Base-by-base conservation (phyloP, 2,888 invertebrate species). In the Ferdinandea cuprea region DNA sequence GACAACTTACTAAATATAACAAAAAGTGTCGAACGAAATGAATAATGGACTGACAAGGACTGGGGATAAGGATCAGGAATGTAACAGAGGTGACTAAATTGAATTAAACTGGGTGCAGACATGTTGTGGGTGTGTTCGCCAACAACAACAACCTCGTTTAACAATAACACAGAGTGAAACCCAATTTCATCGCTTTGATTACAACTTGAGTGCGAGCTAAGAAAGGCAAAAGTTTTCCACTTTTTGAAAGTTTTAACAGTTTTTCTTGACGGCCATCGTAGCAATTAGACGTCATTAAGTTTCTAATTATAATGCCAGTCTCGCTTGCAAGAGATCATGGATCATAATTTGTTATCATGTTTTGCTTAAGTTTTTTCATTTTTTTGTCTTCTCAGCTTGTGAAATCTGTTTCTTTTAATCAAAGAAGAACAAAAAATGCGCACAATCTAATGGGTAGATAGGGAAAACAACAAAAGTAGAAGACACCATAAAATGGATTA, bases 261-360 rank as follows among this genome's bases (percentile, higher is more conserved):
- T 68, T 30, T 17, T 52, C n/a, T 44, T n/a, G 13, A 46, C 44
- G 30, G 17, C 46, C 35, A 21, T 9, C 9, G 7, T 21, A 32
- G 58, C 48, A 69, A 58, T 69, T 56, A 69, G 69, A 58, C 35
- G 69, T 58, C 69, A 58, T 69, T 69, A 69, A 58, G 37, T 56
- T 48, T 69, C 37, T 69, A 69, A 58, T 69, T 69, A 56, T 69
- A 69, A 58, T 56, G 35, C 69, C 48, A 37, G 46, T 46, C 28
- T 35, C 28, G 21, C 37, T 48, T 7, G 35, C 69, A 13, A 58
- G 37, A 69, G 58, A 69, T 69, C 69, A 58, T 58, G 58, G 46
- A 58, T 69, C 56, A 69, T 58, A 58, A 69, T 58, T 69, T 46
- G 69, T 58, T 56, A 46, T 58, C 46, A 58, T 28, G 37, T 58